Evolutionary conservation across 2,888 invertebrate species (phyloP).

Genomic region (Graphium colonna): DNA sequence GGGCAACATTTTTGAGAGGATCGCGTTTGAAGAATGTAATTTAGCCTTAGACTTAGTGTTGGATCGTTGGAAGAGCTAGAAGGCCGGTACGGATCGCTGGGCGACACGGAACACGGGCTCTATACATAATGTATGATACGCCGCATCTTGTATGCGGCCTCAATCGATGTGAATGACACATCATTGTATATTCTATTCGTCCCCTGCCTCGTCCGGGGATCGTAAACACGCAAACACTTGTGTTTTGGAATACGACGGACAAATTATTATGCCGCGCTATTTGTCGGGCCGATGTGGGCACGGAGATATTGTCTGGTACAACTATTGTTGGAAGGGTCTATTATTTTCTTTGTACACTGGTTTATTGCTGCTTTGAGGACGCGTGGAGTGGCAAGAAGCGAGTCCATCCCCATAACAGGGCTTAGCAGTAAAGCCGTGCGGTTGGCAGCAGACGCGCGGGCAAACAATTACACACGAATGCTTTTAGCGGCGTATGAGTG

Average conservation of each 20-base stretch:
- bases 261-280: constrained; percentile 44
- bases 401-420: constrained; percentile 25
- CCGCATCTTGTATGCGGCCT: constrained; percentile 70
- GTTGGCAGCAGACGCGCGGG: constrained; percentile 43
- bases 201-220: constrained; percentile 62
- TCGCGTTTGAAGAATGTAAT: not conserved
- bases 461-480: constrained; percentile 56
- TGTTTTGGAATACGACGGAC: constrained; percentile 60
- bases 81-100: constrained; percentile 46
- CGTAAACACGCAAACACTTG: constrained; percentile 72
- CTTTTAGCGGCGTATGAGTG: constrained; percentile 51
- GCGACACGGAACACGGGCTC: constrained; percentile 53
- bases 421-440: constrained; percentile 35
- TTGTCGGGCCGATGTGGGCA: constrained; percentile 28
- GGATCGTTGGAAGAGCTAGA: constrained; percentile 21
- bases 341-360: constrained; percentile 15
- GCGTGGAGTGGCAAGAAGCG: constrained; percentile 2
- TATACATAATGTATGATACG: constrained; percentile 67
- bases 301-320: constrained; percentile 2
- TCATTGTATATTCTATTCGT: constrained; percentile 75
- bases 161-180: constrained; percentile 75
- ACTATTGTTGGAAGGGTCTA: constrained; percentile 5
- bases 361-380: constrained; percentile 8
- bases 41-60: constrained; percentile 1
- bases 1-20: not conserved